Conservation (phyloP, 2,113 vertebrate genomes). For the Lota lota region DNA sequence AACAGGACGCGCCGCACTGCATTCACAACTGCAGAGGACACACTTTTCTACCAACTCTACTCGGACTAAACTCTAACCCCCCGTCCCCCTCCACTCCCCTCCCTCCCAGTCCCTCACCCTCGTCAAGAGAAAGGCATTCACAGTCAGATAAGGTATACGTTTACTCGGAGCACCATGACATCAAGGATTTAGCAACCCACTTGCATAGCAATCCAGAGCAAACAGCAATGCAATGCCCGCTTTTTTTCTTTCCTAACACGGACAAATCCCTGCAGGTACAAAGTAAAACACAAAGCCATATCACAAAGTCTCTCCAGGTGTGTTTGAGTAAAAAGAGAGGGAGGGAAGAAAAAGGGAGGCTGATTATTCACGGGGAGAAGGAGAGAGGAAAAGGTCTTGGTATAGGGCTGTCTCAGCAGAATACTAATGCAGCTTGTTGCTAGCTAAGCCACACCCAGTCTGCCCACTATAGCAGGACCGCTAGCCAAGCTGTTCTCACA, state of each 20-base stretch:
- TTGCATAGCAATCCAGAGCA: conserved; percentile 31
- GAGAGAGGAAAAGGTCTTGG: conserved; percentile 77
- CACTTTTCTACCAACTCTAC: too few relatives aligned
- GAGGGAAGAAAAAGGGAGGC: conserved; percentile 45
- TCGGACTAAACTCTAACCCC: conserved; percentile 1
- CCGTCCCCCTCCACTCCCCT: conserved; percentile 24
- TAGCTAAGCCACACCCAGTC: conserved; percentile 50
- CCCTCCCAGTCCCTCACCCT: conserved; percentile 24
- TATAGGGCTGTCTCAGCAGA: conserved; percentile 74
- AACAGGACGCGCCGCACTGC: conserved; percentile 49
- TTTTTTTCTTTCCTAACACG: conserved; percentile 26
- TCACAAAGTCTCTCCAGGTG: conserved; percentile 79
- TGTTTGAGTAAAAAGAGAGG: conserved; percentile 65
- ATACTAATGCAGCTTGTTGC: conserved; percentile 78
- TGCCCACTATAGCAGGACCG: conserved; percentile 34
- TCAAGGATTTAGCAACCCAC: conserved; percentile 17
- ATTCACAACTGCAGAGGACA: too few relatives aligned
- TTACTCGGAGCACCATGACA: conserved; percentile 34
- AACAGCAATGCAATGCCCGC: conserved; percentile 26
- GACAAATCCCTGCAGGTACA: conserved; percentile 45
- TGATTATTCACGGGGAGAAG: conserved; percentile 86
- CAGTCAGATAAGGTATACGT: conserved; percentile 28
- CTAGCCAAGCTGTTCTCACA: neutral
- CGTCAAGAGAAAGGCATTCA: conserved; percentile 21
- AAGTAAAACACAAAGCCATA: conserved; percentile 80